Evolutionary conservation across 2,797 vertebrate genomes (phyloP).

Genomic region (Cynodonichthys magdalenae): DNA sequence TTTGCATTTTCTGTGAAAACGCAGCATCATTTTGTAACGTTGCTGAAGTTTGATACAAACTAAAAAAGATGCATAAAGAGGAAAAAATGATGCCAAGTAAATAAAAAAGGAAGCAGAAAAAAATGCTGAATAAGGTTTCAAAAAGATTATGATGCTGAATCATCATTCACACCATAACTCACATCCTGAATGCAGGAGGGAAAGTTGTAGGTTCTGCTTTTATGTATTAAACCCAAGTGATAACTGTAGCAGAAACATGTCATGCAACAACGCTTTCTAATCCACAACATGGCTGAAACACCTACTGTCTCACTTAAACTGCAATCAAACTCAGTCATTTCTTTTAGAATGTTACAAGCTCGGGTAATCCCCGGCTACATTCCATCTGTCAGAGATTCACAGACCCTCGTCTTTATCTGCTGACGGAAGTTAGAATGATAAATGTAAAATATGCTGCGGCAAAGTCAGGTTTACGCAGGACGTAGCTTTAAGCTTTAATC

Average conservation of each 20-base stretch:
- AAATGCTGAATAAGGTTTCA: too few species aligned
- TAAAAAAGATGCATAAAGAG: too few species aligned
- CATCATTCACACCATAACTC: too few species aligned
- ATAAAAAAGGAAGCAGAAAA: too few species aligned
- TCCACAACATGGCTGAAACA: conserved; percentile 37
- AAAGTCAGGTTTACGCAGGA: conserved; percentile 53
- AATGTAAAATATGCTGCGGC: conserved; percentile 67
- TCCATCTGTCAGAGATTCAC: conserved; percentile 75
- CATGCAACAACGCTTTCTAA: conserved; percentile 52
- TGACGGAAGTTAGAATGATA: conserved; percentile 27
- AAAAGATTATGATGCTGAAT: too few species aligned
- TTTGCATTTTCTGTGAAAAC: too few species aligned
- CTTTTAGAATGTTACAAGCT: conserved; percentile 71
- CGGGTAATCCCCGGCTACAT: conserved; percentile 69
- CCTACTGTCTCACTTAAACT: conserved; percentile 56
- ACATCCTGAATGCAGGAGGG: conserved; percentile 56
- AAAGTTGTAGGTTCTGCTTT: conserved; percentile 42
- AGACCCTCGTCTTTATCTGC: conserved; percentile 66
- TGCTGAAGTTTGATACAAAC: too few species aligned
- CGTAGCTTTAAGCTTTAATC: conserved; percentile 51
- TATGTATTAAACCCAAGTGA: conserved; percentile 8
- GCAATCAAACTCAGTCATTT: conserved; percentile 66
- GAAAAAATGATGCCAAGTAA: too few species aligned
- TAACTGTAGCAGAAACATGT: conserved; percentile 43
- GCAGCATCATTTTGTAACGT: too few species aligned